Evolutionary conservation across 2,797 vertebrate genomes (phyloP), one percentile per base, ranked within the genome.

Genomic region (Anguilla marmorata): DNA sequence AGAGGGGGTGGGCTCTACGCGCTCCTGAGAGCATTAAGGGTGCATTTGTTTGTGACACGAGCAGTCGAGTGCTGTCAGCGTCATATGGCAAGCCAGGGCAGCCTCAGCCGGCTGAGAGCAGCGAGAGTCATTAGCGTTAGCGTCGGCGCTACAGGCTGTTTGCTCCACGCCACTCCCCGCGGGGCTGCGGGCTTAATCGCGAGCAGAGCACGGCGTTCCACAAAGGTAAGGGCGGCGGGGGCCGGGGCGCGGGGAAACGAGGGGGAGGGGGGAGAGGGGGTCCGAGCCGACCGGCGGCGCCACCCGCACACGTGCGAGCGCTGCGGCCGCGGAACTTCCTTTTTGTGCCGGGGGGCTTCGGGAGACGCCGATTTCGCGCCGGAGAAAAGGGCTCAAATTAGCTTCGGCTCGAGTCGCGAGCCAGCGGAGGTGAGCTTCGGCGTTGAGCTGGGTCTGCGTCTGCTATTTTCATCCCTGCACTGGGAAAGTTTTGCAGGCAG

Each of bases 41-140:
- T 89, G 90, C 86, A 86, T 91, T 92, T 94, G 93, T 91, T 92
- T 88, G 90, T 92, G 93, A 93, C 93, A 93, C 91, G 90, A 91
- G 86, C 91, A 63, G 88, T 86, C 85, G 89, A 87, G 90, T 88
- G 90, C 91, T 92, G 91, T 91, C 91, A 94, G 91, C 92, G 93
- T 93, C 92, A 90, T 92, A 91, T 93, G 92, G 90, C 90, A 91
- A 89, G 66, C 60, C 84, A 88, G 90, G 88, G 90, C 91, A 90
- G 87, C 27, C 87, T 72, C 60, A 72, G 63, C 87, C 41, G 87
- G 87, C 48, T 84, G 56, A 84, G 58, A 69, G 87, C 87, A 63
- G 87, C 90, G 86, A 88, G 84, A 33, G 56, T 33, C 30, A 84
- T 52, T 84, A 52, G 82, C 24, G 24, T n/a, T 83, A 24, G 80